Evolutionary conservation across 2,888 invertebrate genomes (phyloP), one percentile per base, ranked within the genome.

Genomic region (Lithophane semibrunnea): DNA sequence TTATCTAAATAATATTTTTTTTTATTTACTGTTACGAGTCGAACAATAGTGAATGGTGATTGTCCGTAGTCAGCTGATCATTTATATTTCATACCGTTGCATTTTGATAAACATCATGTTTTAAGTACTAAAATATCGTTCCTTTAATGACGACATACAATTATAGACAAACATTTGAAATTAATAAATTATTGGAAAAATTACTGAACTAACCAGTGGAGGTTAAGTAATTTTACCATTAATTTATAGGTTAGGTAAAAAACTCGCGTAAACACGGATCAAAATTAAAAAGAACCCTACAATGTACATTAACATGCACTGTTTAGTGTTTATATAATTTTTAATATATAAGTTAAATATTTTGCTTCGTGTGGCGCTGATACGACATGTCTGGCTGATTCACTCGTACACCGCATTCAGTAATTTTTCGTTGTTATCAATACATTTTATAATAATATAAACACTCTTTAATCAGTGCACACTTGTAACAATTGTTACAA

Each of bases 311-410:
- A 5, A 71, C 24, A 61, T 3, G 44, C 5, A 24, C 24, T 67
- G 67, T 56, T 63, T 63, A 29, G 13, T 83, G 63, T 83, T 79
- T 78, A 73, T 68, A 70, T 63, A 74, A 42, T 72, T 63, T 49
- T 37, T 24, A 49, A 75, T 65, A 56, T 69, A 29, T 70, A 85
- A 73, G 73, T 52, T 49, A 84, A 88, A 88, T 83, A 88, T 88
- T 88, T 81, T n/a, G 85, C 67, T 82, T 79, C 47, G 54, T 10
- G 37, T 67, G 10, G 67, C 21, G 61, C 56, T 74, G 88, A 88
- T 88, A 88, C 70, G 80, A 77, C 88, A 88, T 88, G 88, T 87
- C 73, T 47, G 63, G 58, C 74, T 83, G 82, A 85, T 74, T 85
- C 87, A 87, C 72, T 56, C 67, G 64, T 49, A 64, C 63, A 68